Percentiles rank a stretch among this genome's conserved stretches.
Evolutionary conservation across 2,113 vertebrate species (phyloP).

Genomic region (Sceloporus undulatus): DNA sequence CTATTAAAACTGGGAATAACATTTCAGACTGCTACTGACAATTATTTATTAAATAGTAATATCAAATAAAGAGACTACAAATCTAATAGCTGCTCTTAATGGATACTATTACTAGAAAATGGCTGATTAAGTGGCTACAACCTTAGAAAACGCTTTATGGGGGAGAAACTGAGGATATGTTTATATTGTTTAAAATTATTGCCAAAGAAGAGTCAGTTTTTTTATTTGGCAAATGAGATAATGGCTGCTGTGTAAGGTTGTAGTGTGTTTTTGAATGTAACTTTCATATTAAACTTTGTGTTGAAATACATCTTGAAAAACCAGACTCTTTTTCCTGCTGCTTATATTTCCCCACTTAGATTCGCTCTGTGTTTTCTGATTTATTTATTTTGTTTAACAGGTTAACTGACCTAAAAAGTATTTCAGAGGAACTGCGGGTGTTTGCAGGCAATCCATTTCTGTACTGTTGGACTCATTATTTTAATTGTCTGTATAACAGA

Average conservation of each 20-base stretch:
- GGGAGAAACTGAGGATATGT: background rate
- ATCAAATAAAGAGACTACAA: background rate
- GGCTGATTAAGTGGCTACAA: background rate
- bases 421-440: background rate
- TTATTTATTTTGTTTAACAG: background rate
- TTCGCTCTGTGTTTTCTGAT: background rate
- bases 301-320: conserved; percentile 59
- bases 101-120: background rate
- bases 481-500: background rate
- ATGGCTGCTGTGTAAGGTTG: conserved; percentile 33
- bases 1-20: background rate
- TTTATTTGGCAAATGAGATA: conserved; percentile 18
- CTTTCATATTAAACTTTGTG: conserved; percentile 68
- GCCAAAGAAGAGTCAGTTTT: conserved; percentile 50
- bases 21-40: background rate
- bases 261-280: conserved; percentile 59
- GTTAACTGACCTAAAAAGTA: too few species aligned
- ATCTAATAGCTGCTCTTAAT: background rate
- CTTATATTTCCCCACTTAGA: background rate
- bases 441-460: background rate
- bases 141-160: background rate
- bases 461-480: background rate
- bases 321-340: background rate
- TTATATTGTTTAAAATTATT: conserved; percentile 25
- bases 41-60: background rate